These are phyloP conservation scores for Sphaerophoria rueppellii DNA, from an alignment of 2,888 invertebrate species.

Conservation along the genomic window DNA sequence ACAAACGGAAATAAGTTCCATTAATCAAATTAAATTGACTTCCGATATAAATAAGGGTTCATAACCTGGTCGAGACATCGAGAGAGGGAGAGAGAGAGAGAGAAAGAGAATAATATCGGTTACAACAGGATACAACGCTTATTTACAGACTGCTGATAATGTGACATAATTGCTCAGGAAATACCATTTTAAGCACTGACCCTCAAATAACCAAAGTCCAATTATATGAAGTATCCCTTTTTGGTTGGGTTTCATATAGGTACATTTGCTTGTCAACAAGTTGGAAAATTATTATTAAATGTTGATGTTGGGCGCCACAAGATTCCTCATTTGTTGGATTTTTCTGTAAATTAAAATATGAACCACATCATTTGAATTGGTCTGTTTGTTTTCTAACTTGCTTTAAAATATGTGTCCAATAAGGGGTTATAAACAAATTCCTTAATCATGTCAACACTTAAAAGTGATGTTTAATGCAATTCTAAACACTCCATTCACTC, in stretches of 20 bases:
- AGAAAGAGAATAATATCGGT: background rate
- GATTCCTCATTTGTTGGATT: background rate
- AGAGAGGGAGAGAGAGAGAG: too few relatives aligned
- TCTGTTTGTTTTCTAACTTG: too few relatives aligned
- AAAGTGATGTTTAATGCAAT: too few relatives aligned
- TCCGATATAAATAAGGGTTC: too few relatives aligned
- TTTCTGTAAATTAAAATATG: background rate
- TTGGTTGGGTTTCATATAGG: constrained; percentile 3
- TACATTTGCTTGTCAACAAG: constrained; percentile 34
- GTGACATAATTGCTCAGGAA: constrained; percentile 66
- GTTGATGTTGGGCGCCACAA: constrained; percentile 16
- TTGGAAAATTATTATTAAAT: constrained; percentile 4
- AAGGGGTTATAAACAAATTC: too few relatives aligned
- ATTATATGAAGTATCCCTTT: constrained; percentile 34
- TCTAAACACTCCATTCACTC: too few relatives aligned
- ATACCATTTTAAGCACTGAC: constrained; percentile 33
- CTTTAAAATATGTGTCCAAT: too few relatives aligned
- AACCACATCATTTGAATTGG: too few relatives aligned
- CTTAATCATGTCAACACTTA: too few relatives aligned
- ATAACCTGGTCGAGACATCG: too few relatives aligned
- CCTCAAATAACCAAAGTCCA: constrained; percentile 15
- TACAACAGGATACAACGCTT: constrained; percentile 33
- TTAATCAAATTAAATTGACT: too few relatives aligned
- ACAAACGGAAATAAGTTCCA: too few relatives aligned
- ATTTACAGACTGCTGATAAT: constrained; percentile 64